These are phyloP conservation scores for Passer montanus DNA, from an alignment of 2,113 vertebrate genomes.

Conservation along the genomic window DNA sequence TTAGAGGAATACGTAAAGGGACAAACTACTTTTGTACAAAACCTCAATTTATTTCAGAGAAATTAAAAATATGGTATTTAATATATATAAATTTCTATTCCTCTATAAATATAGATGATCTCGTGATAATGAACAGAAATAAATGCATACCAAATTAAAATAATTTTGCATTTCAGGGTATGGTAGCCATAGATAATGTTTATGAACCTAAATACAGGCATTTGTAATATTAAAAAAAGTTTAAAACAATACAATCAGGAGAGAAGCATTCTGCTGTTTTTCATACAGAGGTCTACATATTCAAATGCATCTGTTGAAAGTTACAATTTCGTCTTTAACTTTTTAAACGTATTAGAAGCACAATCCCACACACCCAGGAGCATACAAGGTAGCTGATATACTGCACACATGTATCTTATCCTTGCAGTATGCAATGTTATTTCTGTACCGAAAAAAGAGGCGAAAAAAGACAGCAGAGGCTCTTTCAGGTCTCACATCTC, in stretches of 20 bases:
- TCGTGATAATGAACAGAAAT: conserved; percentile 86
- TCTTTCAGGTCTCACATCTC: conserved; percentile 21
- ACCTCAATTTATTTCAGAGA: conserved; percentile 90
- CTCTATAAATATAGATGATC: conserved; percentile 96
- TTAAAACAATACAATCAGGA: conserved; percentile 71
- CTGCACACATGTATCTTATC: neutral
- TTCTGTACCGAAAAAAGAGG: neutral
- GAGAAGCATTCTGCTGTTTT: conserved; percentile 59
- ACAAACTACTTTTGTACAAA: conserved; percentile 81
- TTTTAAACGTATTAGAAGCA: neutral
- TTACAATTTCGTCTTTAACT: conserved; percentile 62
- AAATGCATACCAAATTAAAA: conserved; percentile 87
- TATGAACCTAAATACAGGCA: conserved; percentile 70
- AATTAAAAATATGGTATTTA: conserved; percentile 88
- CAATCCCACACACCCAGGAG: conserved; percentile 12
- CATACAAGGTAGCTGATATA: neutral
- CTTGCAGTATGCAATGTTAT: conserved; percentile 14
- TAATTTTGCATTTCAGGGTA: conserved; percentile 78
- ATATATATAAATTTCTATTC: conserved; percentile 91
- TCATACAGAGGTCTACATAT: conserved; percentile 70
- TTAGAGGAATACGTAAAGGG: conserved; percentile 57
- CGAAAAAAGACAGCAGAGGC: neutral
- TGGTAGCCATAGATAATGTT: conserved; percentile 75
- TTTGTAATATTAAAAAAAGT: conserved; percentile 71
- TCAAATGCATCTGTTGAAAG: conserved; percentile 64